These are phyloP conservation scores for Slavum lentiscoides DNA, from an alignment of 2,888 invertebrate species.

Conservation along the genomic window DNA sequence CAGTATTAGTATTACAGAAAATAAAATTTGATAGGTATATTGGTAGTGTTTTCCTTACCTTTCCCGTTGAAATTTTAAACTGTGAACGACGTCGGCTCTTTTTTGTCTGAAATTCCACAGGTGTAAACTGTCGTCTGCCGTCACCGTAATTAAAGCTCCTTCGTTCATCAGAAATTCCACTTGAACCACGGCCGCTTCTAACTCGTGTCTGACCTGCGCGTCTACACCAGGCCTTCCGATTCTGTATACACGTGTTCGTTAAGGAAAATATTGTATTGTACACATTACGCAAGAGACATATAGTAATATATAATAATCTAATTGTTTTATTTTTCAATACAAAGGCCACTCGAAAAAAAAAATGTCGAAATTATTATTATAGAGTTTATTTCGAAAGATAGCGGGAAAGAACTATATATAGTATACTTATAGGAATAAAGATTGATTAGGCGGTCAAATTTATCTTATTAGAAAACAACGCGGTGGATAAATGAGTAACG, in stretches of 20 bases:
- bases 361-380: too few relatives aligned
- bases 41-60: conserved; percentile 65
- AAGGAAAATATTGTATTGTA: conserved; percentile 55
- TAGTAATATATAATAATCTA: too few relatives aligned
- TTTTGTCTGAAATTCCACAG: conserved; percentile 97
- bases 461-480: too few relatives aligned
- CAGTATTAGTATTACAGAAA: too few relatives aligned
- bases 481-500: too few relatives aligned
- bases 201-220: conserved; percentile 86
- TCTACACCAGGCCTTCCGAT: conserved; percentile 97
- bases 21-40: not conserved
- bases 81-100: conserved; percentile 91
- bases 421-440: too few relatives aligned
- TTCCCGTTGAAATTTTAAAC: conserved; percentile 95
- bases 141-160: conserved; percentile 92
- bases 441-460: too few relatives aligned
- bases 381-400: too few relatives aligned
- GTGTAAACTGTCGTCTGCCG: conserved; percentile 94
- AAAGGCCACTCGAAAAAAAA: too few relatives aligned
- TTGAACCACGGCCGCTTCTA: conserved; percentile 78
- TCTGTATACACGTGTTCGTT: conserved; percentile 64
- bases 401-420: too few relatives aligned
- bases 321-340: too few relatives aligned
- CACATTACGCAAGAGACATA: not conserved
- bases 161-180: conserved; percentile 95